A percentile compares a stretch with the other conserved stretches of the same genome.
These are phyloP conservation scores for Lypha dubia DNA, from an alignment of 2,888 invertebrate species.

Conservation along the genomic window DNA sequence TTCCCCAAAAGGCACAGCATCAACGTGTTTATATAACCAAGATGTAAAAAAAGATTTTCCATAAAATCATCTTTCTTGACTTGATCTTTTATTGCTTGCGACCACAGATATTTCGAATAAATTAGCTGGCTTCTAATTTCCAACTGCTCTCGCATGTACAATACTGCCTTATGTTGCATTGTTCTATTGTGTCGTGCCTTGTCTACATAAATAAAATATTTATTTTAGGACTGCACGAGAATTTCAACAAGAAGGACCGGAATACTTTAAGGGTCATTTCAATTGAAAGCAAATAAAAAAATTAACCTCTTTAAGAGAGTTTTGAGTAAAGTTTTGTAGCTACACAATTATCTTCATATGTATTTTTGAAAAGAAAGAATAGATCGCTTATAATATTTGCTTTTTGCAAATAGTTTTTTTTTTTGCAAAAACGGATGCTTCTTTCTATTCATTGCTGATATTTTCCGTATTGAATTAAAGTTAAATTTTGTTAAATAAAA, in stretches of 20 bases:
- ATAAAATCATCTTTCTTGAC: no score
- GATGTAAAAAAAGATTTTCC: no score
- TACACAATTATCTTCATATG: no score
- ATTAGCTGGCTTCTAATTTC: no score
- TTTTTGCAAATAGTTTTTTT: conserved; percentile 62
- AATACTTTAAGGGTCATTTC: neutral
- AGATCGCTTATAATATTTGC: no score
- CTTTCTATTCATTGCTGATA: conserved; percentile 79
- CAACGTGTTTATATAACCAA: no score
- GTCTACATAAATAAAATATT: conserved; percentile 53
- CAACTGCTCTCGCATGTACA: neutral
- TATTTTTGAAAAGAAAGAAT: no score
- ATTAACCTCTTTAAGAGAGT: neutral
- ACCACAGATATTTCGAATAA: neutral
- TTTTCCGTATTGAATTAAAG: conserved; percentile 82
- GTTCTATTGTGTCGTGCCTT: conserved; percentile 10
- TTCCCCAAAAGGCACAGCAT: no score
- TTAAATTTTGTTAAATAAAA: conserved; percentile 78
- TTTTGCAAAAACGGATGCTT: conserved; percentile 79
- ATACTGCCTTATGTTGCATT: neutral
- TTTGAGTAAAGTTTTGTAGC: neutral
- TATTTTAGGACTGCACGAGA: conserved; percentile 29
- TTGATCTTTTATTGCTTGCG: no score
- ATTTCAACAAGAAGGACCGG: conserved; percentile 19
- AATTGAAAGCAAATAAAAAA: neutral